Conservation (phyloP, 2,888 invertebrate genomes). For the Xestia xanthographa region DNA sequence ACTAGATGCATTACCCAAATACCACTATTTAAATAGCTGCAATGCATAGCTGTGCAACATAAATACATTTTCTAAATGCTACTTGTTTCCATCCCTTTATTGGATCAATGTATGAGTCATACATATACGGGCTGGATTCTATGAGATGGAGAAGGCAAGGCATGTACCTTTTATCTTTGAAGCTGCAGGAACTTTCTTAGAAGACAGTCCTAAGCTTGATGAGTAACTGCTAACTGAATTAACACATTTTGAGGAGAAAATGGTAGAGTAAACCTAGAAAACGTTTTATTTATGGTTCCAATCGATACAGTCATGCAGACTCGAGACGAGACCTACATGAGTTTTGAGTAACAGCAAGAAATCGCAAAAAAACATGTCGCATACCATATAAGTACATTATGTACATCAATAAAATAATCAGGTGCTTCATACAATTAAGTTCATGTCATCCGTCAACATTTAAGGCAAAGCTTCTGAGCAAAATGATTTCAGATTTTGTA, state of each 20-base stretch:
- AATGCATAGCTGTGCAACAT: constrained; percentile 9
- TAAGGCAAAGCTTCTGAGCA: neutral
- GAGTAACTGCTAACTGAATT: neutral
- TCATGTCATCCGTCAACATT: neutral
- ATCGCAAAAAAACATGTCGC: neutral
- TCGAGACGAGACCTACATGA: neutral
- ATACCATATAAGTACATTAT: neutral
- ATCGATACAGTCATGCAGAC: neutral
- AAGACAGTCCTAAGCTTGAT: neutral
- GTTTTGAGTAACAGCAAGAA: neutral
- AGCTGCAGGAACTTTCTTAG: neutral
- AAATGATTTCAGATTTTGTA: neutral
- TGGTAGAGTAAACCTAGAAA: neutral
- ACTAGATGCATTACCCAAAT: constrained; percentile 37
- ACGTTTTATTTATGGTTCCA: neutral
- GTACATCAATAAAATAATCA: neutral
- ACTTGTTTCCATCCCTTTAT: neutral
- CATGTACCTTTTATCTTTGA: neutral
- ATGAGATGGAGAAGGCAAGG: neutral
- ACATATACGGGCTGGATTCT: neutral
- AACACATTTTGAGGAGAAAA: neutral
- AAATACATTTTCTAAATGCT: neutral
- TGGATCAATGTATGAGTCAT: neutral
- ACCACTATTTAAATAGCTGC: constrained; percentile 28
- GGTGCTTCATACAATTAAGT: neutral